Evolutionary conservation across 2,888 invertebrate genomes (phyloP).

Genomic region (Sycophila texana): DNA sequence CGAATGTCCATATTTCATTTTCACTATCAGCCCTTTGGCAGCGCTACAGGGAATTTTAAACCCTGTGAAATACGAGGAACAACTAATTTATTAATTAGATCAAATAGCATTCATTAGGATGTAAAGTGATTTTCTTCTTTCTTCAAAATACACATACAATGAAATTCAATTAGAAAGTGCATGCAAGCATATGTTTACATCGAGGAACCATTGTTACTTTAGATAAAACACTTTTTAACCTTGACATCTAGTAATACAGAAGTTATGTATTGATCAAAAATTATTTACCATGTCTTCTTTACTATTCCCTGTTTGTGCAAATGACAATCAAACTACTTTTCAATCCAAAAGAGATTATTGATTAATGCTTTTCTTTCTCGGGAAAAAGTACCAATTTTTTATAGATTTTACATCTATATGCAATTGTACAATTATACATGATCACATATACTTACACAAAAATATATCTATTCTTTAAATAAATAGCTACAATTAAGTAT

Average conservation of each 20-base stretch:
- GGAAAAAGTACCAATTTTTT: conserved; percentile 32
- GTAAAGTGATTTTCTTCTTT: conserved; percentile 53
- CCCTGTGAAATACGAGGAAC: conserved; percentile 63
- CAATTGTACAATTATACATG: conserved; percentile 18
- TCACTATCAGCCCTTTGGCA: conserved; percentile 69
- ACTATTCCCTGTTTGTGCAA: conserved; percentile 60
- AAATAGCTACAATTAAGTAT: conserved; percentile 16
- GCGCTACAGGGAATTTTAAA: conserved; percentile 62
- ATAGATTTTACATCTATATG: background rate
- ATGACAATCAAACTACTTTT: conserved; percentile 60
- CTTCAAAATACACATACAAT: conserved; percentile 60
- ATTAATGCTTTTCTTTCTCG: conserved; percentile 9
- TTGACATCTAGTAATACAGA: conserved; percentile 48
- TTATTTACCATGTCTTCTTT: conserved; percentile 32
- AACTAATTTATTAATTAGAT: conserved; percentile 63
- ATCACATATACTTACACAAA: conserved; percentile 18
- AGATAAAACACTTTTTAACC: conserved; percentile 45
- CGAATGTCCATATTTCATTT: conserved; percentile 34
- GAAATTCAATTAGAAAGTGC: conserved; percentile 59
- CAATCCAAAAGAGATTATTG: conserved; percentile 31
- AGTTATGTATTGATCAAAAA: conserved; percentile 44
- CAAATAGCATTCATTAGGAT: conserved; percentile 59
- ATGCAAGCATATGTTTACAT: conserved; percentile 45
- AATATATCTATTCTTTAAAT: conserved; percentile 8
- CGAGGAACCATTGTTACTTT: conserved; percentile 47